Conservation (phyloP, 2,888 invertebrate species). For the Deilephila porcellus region DNA sequence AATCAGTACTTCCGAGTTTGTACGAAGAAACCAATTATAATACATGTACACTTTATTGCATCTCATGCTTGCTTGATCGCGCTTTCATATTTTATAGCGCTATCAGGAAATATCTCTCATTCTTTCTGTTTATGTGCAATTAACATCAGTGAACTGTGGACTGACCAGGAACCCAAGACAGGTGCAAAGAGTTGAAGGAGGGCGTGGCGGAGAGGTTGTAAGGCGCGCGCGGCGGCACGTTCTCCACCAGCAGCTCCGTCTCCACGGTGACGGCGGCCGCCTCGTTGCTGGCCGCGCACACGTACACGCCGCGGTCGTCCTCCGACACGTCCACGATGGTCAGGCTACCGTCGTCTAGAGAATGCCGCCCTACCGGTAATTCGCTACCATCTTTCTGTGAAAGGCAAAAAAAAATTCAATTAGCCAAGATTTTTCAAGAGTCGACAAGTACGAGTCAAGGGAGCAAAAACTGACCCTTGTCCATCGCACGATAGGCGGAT, state of each 20-base stretch:
- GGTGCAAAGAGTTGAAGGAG: constrained; percentile 88
- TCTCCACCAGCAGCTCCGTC: constrained; percentile 92
- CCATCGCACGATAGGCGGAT: constrained; percentile 54
- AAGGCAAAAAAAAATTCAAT: neutral
- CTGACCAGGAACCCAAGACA: constrained; percentile 91
- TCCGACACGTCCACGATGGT: constrained; percentile 92
- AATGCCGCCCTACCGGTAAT: constrained; percentile 88
- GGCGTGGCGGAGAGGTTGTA: constrained; percentile 93
- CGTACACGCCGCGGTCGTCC: constrained; percentile 94
- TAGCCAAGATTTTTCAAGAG: neutral
- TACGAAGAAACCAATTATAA: too few relatives aligned
- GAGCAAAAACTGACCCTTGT: constrained; percentile 47
- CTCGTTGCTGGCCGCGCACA: constrained; percentile 93
- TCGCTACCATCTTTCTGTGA: constrained; percentile 90
- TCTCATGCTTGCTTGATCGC: too few relatives aligned
- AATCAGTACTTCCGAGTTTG: too few relatives aligned
- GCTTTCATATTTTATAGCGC: too few relatives aligned
- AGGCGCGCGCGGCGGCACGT: constrained; percentile 95
- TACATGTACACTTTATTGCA: too few relatives aligned
- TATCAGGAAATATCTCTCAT: neutral
- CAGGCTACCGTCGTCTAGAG: constrained; percentile 90
- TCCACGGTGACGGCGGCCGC: constrained; percentile 93
- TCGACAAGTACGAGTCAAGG: too few relatives aligned
- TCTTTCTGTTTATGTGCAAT: neutral
- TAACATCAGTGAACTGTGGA: constrained; percentile 32